phyloP scores from a whole-genome alignment of 2,113 vertebrate species.

The Leucosticte australis region DNA sequence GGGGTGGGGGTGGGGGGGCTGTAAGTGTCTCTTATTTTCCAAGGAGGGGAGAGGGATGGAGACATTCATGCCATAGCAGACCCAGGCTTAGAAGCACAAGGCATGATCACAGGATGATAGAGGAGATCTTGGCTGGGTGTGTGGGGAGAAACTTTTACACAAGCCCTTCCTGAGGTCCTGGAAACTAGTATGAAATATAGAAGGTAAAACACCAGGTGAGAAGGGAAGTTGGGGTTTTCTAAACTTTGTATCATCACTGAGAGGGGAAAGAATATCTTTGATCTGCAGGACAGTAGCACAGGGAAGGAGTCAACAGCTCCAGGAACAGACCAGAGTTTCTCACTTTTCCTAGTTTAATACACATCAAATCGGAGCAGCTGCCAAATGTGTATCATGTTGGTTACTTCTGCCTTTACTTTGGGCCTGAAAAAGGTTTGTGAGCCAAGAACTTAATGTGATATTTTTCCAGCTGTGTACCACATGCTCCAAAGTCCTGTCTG shows the following conservation, averaged over 20 bases:
- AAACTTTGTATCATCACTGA: fast-evolving
- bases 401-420: not conserved
- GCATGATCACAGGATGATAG: fast-evolving
- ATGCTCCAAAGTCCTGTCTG: not conserved
- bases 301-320: not conserved
- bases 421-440: not conserved
- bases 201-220: not conserved
- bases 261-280: not conserved
- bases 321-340: not conserved
- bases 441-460: not conserved
- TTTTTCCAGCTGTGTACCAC: not conserved
- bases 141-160: too few relatives aligned
- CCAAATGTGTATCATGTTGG: not conserved
- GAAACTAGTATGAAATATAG: not conserved
- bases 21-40: not conserved
- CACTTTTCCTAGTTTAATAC: not conserved
- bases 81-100: too few relatives aligned
- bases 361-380: not conserved
- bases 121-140: not conserved
- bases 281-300: not conserved
- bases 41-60: not conserved
- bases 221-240: fast-evolving
- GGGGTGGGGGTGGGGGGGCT: not conserved
- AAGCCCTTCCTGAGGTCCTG: not conserved
- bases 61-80: fast-evolving